phyloP scores from a whole-genome alignment of 2,113 vertebrate genomes.

The Malurus elegans region DNA sequence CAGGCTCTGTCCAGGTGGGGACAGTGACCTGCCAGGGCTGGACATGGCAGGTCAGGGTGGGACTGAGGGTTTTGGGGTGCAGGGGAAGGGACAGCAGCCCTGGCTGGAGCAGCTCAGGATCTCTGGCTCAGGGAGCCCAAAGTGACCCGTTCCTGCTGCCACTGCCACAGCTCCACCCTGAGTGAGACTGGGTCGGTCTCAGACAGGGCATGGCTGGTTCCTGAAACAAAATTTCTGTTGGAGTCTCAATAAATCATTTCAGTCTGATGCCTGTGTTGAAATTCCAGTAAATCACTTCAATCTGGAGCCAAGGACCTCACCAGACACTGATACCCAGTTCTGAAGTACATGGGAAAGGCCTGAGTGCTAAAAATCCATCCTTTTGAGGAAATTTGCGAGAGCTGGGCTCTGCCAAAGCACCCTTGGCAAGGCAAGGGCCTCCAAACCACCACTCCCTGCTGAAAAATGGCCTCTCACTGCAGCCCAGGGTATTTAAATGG shows the following conservation, averaged over 20 bases:
- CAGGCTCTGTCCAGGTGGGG: not conserved
- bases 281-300: not conserved
- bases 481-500: not conserved
- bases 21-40: not conserved
- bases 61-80: not conserved
- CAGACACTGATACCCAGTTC: not conserved
- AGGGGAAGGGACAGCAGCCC: not conserved
- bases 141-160: not conserved
- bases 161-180: not conserved
- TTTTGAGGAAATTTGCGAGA: not conserved
- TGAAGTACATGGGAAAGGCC: not conserved
- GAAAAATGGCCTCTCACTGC: not conserved
- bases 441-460: not conserved
- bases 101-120: not conserved
- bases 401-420: not conserved
- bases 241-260: not conserved
- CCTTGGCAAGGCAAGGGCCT: not conserved
- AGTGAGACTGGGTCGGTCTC: fast-evolving
- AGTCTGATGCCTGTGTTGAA: not conserved
- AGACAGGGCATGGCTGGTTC: not conserved
- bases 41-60: not conserved
- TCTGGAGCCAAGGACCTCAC: not conserved
- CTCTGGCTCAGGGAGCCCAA: not conserved
- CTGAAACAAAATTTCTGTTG: not conserved
- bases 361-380: not conserved